Evolutionary conservation across 2,113 vertebrate species (phyloP), one percentile per base, ranked within the genome.

Genomic region (Cynopterus brachyotis): DNA sequence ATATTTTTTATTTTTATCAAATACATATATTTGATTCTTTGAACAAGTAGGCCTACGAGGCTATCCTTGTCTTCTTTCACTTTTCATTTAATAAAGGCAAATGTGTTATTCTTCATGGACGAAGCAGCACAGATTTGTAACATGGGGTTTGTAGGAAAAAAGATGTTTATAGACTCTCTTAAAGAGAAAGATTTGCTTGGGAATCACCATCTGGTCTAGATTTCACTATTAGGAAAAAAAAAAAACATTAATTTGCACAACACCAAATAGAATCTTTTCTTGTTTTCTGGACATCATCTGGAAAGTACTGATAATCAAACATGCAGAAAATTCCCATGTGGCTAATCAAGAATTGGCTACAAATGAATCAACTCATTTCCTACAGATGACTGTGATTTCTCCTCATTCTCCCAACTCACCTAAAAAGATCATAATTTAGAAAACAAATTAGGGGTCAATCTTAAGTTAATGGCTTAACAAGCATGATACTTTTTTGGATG

Each of bases 281-380:
- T 83, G 13, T 62, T 94, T 94, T 91, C 64, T 55, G n/a, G 50
- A 72, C 15, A 82, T 86, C 42, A 62, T 67, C 73, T 95, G 73
- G 69, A 89, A 89, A 30, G 35, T 3, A 55, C 78, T 94, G 9
- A 55, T 53, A 72, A 92, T 67, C 12, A n/a, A 92, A 75, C 22
- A 87, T 20, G 75, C 20, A 73, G 20, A 75, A 88, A 95, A 87
- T 89, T 9, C 17, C 75, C 42, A 59, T 0, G 9, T 69, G 2
- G 42, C 53, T 50, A 69, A 83, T 67, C 13, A 84, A 93, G 37
- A 95, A 80, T 83, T 80, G 64, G 30, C 37, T 90, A 10, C 55
- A 47, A 70, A 62, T 70, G 9, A 45, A 67, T 79, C 55, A 37
- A 37, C 19, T 69, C 45, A 35, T 79, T 90, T 94, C 3, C 26